These are phyloP conservation scores for Drosophila ananassae DNA, from an alignment of 1,140 invertebrate genomes.

Conservation along the genomic window DNA sequence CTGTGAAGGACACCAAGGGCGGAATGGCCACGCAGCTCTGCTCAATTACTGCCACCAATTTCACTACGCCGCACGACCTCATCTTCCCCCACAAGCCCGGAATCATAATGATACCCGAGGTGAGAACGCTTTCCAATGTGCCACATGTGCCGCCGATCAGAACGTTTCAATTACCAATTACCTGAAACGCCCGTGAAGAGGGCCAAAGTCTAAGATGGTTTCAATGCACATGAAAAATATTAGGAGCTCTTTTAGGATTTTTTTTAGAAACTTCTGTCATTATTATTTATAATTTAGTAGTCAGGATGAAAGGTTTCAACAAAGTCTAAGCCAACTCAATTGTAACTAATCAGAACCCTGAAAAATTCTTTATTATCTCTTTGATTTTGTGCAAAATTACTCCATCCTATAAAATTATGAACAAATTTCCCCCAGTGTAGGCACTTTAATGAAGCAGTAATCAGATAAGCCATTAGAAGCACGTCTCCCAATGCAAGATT, in stretches of 20 bases:
- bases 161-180: constrained; percentile 39
- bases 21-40: constrained; percentile 90
- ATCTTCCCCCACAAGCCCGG: constrained; percentile 93
- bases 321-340: too few species aligned
- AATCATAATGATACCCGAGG: constrained; percentile 92
- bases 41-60: constrained; percentile 92
- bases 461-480: constrained; percentile 49
- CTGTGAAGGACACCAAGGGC: constrained; percentile 91
- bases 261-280: too few species aligned
- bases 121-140: constrained; percentile 75
- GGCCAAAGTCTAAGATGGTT: background rate
- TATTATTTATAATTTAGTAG: too few species aligned
- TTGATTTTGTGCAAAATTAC: background rate
- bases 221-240: constrained; percentile 11
- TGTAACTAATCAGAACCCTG: too few species aligned
- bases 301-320: background rate
- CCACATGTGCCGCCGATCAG: constrained; percentile 18
- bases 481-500: constrained; percentile 38
- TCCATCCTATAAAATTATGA: background rate
- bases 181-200: constrained; percentile 30
- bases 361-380: background rate
- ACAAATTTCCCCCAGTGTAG: constrained; percentile 8
- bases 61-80: constrained; percentile 89
- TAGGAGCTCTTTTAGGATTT: too few species aligned
- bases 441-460: constrained; percentile 41